Conservation (phyloP, 2,113 vertebrate genomes). For the Eulemur rufifrons region DNA sequence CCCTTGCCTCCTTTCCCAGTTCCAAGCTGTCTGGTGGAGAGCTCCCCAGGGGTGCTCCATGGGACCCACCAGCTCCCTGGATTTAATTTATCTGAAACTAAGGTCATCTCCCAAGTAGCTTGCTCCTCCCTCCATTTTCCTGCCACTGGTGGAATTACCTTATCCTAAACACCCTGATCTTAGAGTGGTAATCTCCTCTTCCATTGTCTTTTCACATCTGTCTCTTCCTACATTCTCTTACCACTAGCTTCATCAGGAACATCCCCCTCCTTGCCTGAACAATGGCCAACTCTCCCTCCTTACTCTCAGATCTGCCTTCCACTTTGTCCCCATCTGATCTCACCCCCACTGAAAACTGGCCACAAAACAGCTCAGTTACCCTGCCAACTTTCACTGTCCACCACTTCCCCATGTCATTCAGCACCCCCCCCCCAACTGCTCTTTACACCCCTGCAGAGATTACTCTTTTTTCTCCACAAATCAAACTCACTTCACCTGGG, state of each 20-base stretch:
- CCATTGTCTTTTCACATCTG: background rate
- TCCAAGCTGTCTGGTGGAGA: background rate
- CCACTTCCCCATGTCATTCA: background rate
- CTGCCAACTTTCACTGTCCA: background rate
- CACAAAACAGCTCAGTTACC: background rate
- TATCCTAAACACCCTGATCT: background rate
- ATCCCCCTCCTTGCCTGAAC: background rate
- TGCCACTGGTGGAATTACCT: no score
- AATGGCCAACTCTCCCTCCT: background rate
- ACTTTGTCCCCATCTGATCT: background rate
- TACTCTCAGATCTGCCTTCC: background rate
- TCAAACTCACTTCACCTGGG: background rate
- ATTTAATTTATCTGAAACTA: background rate
- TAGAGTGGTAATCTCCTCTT: background rate
- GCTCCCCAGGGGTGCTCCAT: background rate
- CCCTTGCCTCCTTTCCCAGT: background rate
- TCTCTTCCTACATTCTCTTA: background rate
- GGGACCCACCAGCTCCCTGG: background rate
- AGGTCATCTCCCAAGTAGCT: background rate
- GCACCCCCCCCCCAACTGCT: background rate
- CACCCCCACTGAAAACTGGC: background rate
- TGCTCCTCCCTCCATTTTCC: background rate
- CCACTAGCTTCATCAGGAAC: background rate
- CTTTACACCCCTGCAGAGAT: background rate
- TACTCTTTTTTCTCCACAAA: background rate